Percentiles rank a stretch among this genome's conserved stretches.
Evolutionary conservation across 1,140 invertebrate species (phyloP).

Genomic region (Zaprionus davidi): DNA sequence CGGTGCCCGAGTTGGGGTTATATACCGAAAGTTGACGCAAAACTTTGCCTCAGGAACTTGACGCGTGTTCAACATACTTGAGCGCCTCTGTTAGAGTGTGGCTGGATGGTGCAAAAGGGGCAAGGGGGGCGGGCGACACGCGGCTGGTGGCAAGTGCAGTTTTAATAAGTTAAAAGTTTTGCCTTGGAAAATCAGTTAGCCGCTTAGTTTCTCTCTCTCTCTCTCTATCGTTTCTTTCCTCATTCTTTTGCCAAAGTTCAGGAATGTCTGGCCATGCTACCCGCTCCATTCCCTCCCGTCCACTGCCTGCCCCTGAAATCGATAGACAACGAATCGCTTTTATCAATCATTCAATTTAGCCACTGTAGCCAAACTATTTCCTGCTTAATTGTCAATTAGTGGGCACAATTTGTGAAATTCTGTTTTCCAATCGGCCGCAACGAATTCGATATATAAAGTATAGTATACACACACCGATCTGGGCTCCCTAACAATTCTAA

Average conservation of each 20-base stretch:
- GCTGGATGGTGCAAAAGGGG: background rate
- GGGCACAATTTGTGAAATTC: constrained; percentile 57
- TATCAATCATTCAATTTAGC: constrained; percentile 77
- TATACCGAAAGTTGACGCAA: constrained; percentile 74
- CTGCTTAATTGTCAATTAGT: constrained; percentile 80
- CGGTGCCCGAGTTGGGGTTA: constrained; percentile 13
- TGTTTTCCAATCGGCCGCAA: constrained; percentile 64
- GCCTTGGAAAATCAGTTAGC: constrained; percentile 77
- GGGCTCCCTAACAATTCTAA: constrained; percentile 25
- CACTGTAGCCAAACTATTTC: constrained; percentile 64
- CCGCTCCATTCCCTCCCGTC: background rate
- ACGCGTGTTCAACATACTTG: constrained; percentile 82
- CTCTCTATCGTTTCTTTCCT: constrained; percentile 26
- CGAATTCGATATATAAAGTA: constrained; percentile 38
- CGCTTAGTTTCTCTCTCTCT: constrained; percentile 57
- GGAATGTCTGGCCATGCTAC: constrained; percentile 40
- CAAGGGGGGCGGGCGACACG: background rate
- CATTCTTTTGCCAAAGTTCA: constrained; percentile 28
- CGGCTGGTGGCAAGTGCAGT: constrained; percentile 70
- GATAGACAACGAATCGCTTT: constrained; percentile 55
- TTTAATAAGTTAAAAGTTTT: constrained; percentile 82
- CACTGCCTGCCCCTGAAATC: background rate
- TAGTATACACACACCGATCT: no score
- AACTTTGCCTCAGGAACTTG: constrained; percentile 78
- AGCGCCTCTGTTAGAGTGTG: constrained; percentile 56